Evolutionary conservation across 2,797 vertebrate genomes (phyloP), one percentile per base, ranked within the genome.

Genomic region (Ibycter americanus): DNA sequence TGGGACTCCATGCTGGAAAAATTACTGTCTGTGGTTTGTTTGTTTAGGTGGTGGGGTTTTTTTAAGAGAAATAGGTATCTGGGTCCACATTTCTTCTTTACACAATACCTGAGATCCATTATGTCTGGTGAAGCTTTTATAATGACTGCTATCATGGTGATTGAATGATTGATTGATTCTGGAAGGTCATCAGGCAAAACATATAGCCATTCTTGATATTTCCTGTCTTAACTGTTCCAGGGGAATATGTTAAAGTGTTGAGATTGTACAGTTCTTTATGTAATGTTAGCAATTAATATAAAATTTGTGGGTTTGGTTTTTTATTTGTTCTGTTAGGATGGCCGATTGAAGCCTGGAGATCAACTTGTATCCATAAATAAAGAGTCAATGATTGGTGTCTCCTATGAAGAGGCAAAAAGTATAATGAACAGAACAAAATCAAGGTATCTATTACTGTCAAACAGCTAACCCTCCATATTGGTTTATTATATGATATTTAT

Each of bases 341-440:
- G 99, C 85, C 97, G 99, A 92, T 94, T 99, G 96, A 99, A 98
- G 91, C 97, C 99, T 19, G 99, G 99, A 49, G 99, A 99, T 97
- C 99, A 99, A 95, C 98, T 99, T 62, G 98, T 99, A 84, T 99
- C 99, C 83, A 97, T 99, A 94, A 99, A 99, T 97, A 99, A 99
- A 89, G 99, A 99, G 95, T 99, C 99, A 18, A 97, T 99, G 98
- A 99, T 99, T 67, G 99, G 99, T 21, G 98, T 99, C 77, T 99
- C 99, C 42, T 98, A 99, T 44, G 99, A 99, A 97, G 99, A 99
- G 96, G 99, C 99, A 44, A 98, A 98, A 97, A 98, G 97, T 96
- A 98, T 99, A 96, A 97, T 99, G 92, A 98, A 96, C 25, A 98
- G 98, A 93, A 98, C 98, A 93, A 99, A 98, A 51, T 97, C 98